A percentile compares a stretch with the other conserved stretches of the same genome.
phyloP scores from a whole-genome alignment of 2,797 vertebrate genomes.

The Microctenopoma steveboyesi region DNA sequence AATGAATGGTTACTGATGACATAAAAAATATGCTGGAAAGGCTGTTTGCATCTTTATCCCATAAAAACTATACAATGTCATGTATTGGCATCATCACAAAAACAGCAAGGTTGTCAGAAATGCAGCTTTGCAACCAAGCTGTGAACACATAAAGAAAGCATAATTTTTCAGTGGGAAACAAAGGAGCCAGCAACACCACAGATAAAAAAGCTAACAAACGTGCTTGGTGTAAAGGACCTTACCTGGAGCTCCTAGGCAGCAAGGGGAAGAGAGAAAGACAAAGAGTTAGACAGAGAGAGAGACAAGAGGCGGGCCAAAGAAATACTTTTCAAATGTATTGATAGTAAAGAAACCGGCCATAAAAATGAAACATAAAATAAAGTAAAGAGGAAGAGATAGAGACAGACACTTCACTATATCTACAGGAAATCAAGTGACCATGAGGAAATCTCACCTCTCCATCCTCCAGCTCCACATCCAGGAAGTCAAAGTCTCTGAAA shows the following conservation, averaged over 20 bases:
- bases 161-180: conserved; percentile 36
- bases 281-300: conserved; percentile 72
- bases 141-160: conserved; percentile 62
- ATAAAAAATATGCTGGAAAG: conserved; percentile 48
- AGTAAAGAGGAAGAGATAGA: conserved; percentile 21
- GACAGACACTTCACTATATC: background rate
- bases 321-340: conserved; percentile 55
- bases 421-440: background rate
- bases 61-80: conserved; percentile 19
- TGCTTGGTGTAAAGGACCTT: conserved; percentile 81
- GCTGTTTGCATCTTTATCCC: conserved; percentile 26
- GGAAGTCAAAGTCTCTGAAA: conserved; percentile 98
- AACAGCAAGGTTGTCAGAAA: conserved; percentile 43
- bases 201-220: conserved; percentile 64
- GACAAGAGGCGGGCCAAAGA: conserved; percentile 59
- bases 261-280: conserved; percentile 85
- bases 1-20: conserved; percentile 56
- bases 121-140: conserved; percentile 67
- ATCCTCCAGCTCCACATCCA: conserved; percentile 98
- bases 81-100: conserved; percentile 20
- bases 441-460: conserved; percentile 88
- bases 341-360: conserved; percentile 35
- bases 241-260: conserved; percentile 99
- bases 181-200: conserved; percentile 69
- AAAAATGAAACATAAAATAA: conserved; percentile 26